Base-by-base conservation (phyloP, 2,797 vertebrate species). In the Channa striata region DNA sequence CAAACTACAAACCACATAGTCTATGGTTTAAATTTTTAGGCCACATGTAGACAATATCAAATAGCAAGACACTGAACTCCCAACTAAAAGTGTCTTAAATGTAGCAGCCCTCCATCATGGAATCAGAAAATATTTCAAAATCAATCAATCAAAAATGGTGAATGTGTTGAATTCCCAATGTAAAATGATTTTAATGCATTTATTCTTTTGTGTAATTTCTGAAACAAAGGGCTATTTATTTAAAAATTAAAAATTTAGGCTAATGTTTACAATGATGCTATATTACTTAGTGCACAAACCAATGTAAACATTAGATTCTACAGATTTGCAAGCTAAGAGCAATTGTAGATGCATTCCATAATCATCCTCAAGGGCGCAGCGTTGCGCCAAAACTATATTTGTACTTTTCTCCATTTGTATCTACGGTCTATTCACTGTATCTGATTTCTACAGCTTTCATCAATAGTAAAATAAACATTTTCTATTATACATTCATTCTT, bases 291-390 rank as follows among this genome's bases (percentile, higher is more conserved):
- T 14, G 30, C 25, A 62, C 16, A 49, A 5, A 47, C 8, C 37
- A 19, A 14, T 20, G 9, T 25, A 68, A 25, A 37, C 23, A 40
- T 51, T 11, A 30, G 46, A 49, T 21, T 40, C 11, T 36, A 17
- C 19, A 67, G 4, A 11, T 71, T 36, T 56, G 36, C n/a, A 67
- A 44, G n/a, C 23, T 50, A 8, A 8, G 21, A 48, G 9, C 3
- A 23, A 11, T n/a, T 60, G 1, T 43, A 20, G 13, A 34, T 80
- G 50, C 17, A 67, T 71, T 71, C 60, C 46, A 68, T 37, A 36
- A n/a, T 43, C 40, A 25, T 57, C 84, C 91, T 90, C 73, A 83
- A 89, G 90, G 84, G 88, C 30, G 91, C 91, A 93, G 79, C 91
- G 79, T 90, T 82, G 82, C 44, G 84, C 84, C 75, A 89, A 64